Evolutionary conservation across 2,888 invertebrate genomes (phyloP).

Genomic region (Aplocera efformata): DNA sequence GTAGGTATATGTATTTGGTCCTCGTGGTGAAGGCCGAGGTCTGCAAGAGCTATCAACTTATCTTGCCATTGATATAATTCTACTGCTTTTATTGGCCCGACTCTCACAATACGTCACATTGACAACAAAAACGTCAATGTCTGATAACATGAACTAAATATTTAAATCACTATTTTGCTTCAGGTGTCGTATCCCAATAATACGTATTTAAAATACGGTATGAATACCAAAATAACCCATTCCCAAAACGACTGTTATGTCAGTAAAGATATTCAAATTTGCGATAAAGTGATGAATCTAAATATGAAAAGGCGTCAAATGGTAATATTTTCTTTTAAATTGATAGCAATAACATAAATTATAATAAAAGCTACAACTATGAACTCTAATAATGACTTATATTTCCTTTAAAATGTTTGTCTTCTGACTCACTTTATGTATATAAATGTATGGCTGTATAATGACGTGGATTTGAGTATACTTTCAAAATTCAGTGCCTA

Average conservation of each 20-base stretch:
- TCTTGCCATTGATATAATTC: constrained; percentile 18
- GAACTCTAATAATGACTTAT: constrained; percentile 11
- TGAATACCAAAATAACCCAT: too few species aligned
- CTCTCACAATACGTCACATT: too few species aligned
- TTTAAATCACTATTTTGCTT: too few species aligned
- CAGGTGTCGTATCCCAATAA: too few species aligned
- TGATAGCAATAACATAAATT: constrained; percentile 27
- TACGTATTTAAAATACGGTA: too few species aligned
- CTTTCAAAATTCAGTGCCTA: too few species aligned
- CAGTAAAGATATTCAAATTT: constrained; percentile 1
- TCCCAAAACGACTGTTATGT: too few species aligned
- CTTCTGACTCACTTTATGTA: constrained; percentile 43
- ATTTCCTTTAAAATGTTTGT: constrained; percentile 19
- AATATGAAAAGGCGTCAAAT: constrained; percentile 20
- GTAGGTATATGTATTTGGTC: constrained; percentile 46
- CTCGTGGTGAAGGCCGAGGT: constrained; percentile 60
- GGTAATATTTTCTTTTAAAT: constrained; percentile 14
- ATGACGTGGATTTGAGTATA: too few species aligned
- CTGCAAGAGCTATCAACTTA: constrained; percentile 42
- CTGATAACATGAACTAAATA: too few species aligned
- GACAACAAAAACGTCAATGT: too few species aligned
- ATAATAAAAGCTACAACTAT: constrained; percentile 17
- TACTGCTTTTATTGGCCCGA: not conserved
- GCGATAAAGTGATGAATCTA: constrained; percentile 11
- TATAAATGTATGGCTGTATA: too few species aligned